Percentiles rank a stretch among this genome's conserved stretches.
These are phyloP conservation scores for Ischnus inquisitorius DNA, from an alignment of 2,888 invertebrate genomes.

Conservation along the genomic window DNA sequence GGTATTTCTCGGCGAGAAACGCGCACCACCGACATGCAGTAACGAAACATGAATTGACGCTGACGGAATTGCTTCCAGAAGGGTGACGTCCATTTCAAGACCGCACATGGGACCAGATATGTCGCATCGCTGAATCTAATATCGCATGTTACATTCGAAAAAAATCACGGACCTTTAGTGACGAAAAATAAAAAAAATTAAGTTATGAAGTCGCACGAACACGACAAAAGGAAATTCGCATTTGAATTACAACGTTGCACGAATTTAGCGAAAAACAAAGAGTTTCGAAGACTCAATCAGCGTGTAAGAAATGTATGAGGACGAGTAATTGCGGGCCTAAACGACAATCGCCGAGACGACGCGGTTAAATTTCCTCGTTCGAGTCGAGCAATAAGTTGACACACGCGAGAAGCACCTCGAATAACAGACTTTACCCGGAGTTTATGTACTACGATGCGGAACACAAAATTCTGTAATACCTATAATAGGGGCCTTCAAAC, in stretches of 20 bases:
- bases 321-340: slow-evolving; percentile 57
- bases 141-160: neutral
- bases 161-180: neutral
- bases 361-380: slow-evolving; percentile 34
- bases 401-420: slow-evolving; percentile 48
- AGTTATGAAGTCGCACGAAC: neutral
- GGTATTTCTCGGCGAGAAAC: neutral
- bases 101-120: slow-evolving; percentile 8
- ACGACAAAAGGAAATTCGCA: neutral
- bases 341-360: slow-evolving; percentile 30
- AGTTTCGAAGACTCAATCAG: slow-evolving; percentile 50
- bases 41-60: slow-evolving; percentile 55
- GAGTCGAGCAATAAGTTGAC: slow-evolving; percentile 7
- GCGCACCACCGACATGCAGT: slow-evolving; percentile 12
- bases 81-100: slow-evolving; percentile 29
- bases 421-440: slow-evolving; percentile 48
- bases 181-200: neutral
- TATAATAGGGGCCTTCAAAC: slow-evolving; percentile 11
- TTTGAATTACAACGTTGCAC: neutral
- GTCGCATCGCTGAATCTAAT: neutral
- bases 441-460: slow-evolving; percentile 32
- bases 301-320: slow-evolving; percentile 31
- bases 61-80: slow-evolving; percentile 56
- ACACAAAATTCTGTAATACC: neutral
- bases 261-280: neutral